Conservation (phyloP, 2,113 vertebrate species). For the Pelodiscus sinensis region DNA sequence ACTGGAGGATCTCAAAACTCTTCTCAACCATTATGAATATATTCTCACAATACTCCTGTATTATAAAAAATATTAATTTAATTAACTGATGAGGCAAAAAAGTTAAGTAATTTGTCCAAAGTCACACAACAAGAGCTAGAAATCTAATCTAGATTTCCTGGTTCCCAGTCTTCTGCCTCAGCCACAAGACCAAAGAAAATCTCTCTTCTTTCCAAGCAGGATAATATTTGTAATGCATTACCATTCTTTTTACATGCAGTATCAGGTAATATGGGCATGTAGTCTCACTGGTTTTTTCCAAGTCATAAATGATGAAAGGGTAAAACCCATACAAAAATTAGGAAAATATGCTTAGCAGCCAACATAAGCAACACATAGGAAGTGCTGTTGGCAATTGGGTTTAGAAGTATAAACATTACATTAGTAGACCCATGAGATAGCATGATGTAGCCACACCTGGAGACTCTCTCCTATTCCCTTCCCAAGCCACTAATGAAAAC, state of each 20-base stretch:
- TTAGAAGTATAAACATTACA: conserved; percentile 81
- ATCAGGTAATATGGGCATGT: conserved; percentile 55
- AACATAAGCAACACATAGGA: conserved; percentile 88
- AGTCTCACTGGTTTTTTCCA: conserved; percentile 74
- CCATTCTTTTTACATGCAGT: conserved; percentile 59
- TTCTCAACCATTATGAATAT: background rate
- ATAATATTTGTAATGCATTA: conserved; percentile 51
- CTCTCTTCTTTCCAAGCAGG: conserved; percentile 31
- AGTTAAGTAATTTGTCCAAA: background rate
- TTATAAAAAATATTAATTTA: background rate
- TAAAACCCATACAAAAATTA: conserved; percentile 82
- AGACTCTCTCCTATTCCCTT: conserved; percentile 72
- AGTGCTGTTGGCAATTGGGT: conserved; percentile 86
- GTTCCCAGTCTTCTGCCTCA: background rate
- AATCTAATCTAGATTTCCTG: background rate
- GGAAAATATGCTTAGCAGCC: conserved; percentile 83
- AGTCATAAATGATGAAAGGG: conserved; percentile 85
- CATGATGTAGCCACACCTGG: conserved; percentile 79
- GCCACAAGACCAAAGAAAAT: conserved; percentile 20
- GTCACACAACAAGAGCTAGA: conserved; percentile 14
- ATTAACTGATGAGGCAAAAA: conserved; percentile 13
- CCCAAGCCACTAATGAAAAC: conserved; percentile 73
- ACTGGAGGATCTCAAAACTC: background rate
- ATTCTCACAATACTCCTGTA: background rate
- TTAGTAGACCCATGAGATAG: conserved; percentile 81